Evolutionary conservation across 2,113 vertebrate species (phyloP), one percentile per base, ranked within the genome.

Genomic region (Willisornis vidua): DNA sequence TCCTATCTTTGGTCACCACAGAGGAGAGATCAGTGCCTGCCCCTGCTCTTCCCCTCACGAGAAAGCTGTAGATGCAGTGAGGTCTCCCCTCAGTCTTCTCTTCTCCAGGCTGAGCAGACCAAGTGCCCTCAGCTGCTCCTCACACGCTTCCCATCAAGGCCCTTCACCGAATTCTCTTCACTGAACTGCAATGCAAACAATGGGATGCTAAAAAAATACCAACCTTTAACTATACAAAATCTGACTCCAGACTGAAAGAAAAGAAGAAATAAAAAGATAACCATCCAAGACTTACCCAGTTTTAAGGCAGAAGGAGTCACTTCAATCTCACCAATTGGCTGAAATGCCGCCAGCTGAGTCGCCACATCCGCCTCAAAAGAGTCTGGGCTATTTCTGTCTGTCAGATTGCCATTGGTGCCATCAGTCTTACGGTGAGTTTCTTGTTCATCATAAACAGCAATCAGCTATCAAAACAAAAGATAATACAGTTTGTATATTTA

Each of bases 391-490:
- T 98, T 98, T 84, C 90, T 97, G 14, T 98, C 97, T 25, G 97
- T 94, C 45, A 96, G 39, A 85, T 90, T 98, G 62, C 97, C 98
- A 52, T 78, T 85, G 72, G 98, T 98, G 74, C 97, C 98, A 67
- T 98, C 97, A 63, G 77, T 95, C 97, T 98, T 99, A 81, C 61
- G 97, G 95, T 98, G 98, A 92, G 98, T 93, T 97, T 99, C 99
- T 97, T 99, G 98, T 74, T 99, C 99, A 9, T 99, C 99, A 94
- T 99, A 99, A 96, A 99, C 98, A 6, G 99, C 99, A 95, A 99
- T 99, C 97, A 99, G 98, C 99, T 99, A 68, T 25, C 85, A 97
- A 97, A 97, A 96, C 22, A 90, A 96, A 95, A 87, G 61, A 97
- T 52, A 96, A 91, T 9, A 68, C 20, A 51, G n/a, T 81, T 49